A percentile compares a stretch with the other conserved stretches of the same genome.
These are phyloP conservation scores for Oceanodroma tethys DNA, from an alignment of 2,113 vertebrate species.

Conservation along the genomic window DNA sequence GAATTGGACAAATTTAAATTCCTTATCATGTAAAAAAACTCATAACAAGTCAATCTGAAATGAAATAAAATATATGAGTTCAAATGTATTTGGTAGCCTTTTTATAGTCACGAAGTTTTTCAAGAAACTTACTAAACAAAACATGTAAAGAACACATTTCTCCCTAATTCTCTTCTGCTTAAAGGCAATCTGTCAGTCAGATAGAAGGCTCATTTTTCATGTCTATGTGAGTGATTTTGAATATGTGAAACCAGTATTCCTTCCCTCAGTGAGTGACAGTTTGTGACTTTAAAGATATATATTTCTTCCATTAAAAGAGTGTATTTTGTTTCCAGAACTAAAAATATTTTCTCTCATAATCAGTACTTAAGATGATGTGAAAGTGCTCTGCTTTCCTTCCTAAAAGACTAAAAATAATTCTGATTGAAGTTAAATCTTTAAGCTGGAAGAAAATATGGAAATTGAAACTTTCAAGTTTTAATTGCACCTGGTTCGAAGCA, in stretches of 20 bases:
- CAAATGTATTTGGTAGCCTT: not conserved
- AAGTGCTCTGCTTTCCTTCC: not conserved
- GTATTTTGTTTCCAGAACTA: not conserved
- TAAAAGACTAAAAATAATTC: not conserved
- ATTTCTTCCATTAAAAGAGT: not conserved
- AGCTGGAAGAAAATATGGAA: not conserved
- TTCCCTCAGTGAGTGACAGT: not conserved
- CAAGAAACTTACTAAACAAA: not conserved
- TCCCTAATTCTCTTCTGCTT: not conserved
- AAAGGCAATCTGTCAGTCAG: not conserved
- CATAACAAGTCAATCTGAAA: not conserved
- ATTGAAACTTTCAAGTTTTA: not conserved
- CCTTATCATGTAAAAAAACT: not conserved
- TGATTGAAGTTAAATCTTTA: not conserved
- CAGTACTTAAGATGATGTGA: not conserved
- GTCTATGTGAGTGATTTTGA: not conserved
- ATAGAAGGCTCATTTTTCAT: not conserved
- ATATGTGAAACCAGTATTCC: not conserved
- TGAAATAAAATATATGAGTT: not conserved
- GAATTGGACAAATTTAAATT: not conserved
- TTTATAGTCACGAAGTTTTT: not conserved
- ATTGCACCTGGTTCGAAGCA: not conserved
- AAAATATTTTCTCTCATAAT: slow-evolving; percentile 1
- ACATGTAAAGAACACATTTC: not conserved
- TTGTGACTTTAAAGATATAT: not conserved